Percentiles rank a stretch among this genome's conserved stretches.
Evolutionary conservation across 2,888 invertebrate species (phyloP).

Genomic region (Danaus chrysippus): DNA sequence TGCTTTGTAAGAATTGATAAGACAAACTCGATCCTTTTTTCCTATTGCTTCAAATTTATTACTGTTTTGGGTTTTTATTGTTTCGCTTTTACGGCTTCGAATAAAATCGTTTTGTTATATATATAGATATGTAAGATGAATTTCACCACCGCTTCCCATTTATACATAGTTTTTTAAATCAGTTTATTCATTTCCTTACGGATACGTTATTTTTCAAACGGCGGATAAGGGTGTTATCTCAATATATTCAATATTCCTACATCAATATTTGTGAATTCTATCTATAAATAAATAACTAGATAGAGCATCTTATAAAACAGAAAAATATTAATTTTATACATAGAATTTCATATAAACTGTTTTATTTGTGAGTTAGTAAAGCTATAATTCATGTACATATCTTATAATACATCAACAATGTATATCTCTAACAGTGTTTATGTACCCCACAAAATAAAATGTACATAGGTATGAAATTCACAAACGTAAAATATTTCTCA

Average conservation of each 20-base stretch:
- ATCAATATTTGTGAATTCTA: too few species aligned
- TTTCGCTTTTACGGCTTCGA: conserved; percentile 79
- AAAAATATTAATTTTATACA: too few species aligned
- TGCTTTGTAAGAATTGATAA: conserved; percentile 78
- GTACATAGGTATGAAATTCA: conserved; percentile 22
- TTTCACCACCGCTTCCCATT: conserved; percentile 71
- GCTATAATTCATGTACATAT: not conserved
- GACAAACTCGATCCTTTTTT: conserved; percentile 77
- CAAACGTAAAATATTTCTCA: conserved; percentile 48
- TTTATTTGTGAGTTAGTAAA: too few species aligned
- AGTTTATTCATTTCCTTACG: not conserved
- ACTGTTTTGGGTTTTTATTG: conserved; percentile 81
- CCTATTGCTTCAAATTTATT: conserved; percentile 79
- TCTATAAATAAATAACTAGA: too few species aligned
- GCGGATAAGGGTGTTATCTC: too few species aligned
- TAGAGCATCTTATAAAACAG: too few species aligned
- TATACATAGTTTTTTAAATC: conserved; percentile 46
- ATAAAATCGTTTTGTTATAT: conserved; percentile 78
- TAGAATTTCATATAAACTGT: too few species aligned
- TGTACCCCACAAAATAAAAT: not conserved
- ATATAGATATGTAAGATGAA: conserved; percentile 74
- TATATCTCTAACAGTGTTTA: not conserved
- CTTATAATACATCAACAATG: not conserved
- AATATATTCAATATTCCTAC: too few species aligned
- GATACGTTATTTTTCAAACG: not conserved